Conservation (phyloP, 2,797 vertebrate species). For the Sebastes ruberrimus region DNA sequence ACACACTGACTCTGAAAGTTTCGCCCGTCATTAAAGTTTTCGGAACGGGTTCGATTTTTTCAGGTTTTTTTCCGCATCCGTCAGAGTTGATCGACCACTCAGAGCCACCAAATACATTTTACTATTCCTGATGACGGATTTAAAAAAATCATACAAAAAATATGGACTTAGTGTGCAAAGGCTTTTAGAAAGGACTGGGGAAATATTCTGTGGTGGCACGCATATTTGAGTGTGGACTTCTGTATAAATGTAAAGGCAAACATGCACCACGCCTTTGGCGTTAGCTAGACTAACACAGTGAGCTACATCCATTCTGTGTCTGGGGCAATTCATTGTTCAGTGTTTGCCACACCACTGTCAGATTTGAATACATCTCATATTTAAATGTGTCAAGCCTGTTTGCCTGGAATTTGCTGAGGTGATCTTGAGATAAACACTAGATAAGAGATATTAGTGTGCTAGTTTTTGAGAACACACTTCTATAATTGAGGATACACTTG, state of each 20-base stretch:
- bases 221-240: not conserved
- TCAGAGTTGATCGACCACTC: no score
- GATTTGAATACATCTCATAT: not conserved
- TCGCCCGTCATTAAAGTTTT: no score
- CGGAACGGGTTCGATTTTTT: no score
- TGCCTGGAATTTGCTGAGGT: not conserved
- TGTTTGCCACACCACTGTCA: not conserved
- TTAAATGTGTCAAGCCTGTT: not conserved
- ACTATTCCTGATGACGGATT: no score
- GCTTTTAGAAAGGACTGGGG: not conserved
- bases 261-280: no score
- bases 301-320: not conserved
- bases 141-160: no score
- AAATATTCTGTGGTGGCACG: not conserved
- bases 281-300: not conserved
- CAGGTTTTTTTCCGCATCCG: no score
- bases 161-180: no score
- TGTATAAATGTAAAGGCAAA: not conserved
- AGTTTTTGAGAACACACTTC: no score
- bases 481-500: not conserved
- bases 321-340: not conserved
- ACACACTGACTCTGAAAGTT: no score
- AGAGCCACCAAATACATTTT: no score
- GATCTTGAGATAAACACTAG: not conserved
- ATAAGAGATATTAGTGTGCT: not conserved